phyloP scores from a whole-genome alignment of 2,113 vertebrate species.

The Tachycineta bicolor region DNA sequence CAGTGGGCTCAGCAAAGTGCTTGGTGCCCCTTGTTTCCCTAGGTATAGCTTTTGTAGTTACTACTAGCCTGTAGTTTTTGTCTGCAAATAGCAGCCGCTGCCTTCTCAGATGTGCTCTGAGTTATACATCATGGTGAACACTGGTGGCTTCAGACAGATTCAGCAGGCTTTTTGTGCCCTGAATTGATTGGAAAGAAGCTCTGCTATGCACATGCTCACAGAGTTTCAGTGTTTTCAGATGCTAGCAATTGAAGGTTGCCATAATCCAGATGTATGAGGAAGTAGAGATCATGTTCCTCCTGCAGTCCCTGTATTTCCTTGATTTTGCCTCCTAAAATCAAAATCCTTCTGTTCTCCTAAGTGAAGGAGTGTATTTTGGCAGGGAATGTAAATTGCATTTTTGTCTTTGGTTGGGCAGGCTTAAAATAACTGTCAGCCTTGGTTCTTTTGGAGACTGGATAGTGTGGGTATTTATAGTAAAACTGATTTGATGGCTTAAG shows the following conservation, averaged over 20 bases:
- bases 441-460: background rate
- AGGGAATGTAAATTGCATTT: slow-evolving; percentile 10
- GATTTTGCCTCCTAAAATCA: background rate
- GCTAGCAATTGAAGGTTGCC: background rate
- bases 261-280: background rate
- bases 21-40: background rate
- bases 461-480: slow-evolving; percentile 48
- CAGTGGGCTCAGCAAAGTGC: background rate
- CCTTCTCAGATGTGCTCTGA: background rate
- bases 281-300: background rate
- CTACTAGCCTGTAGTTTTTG: background rate
- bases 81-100: background rate
- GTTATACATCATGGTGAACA: background rate
- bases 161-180: background rate
- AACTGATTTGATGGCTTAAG: slow-evolving; percentile 40
- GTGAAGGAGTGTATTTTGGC: background rate
- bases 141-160: background rate
- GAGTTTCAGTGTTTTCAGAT: background rate
- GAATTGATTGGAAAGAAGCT: background rate
- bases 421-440: slow-evolving; percentile 42
- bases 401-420: slow-evolving; percentile 14
- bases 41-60: too few species aligned
- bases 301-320: background rate
- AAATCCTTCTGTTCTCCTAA: background rate
- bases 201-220: background rate